These are phyloP conservation scores for Argopecten irradians DNA, from an alignment of 1,140 invertebrate genomes.

Conservation along the genomic window DNA sequence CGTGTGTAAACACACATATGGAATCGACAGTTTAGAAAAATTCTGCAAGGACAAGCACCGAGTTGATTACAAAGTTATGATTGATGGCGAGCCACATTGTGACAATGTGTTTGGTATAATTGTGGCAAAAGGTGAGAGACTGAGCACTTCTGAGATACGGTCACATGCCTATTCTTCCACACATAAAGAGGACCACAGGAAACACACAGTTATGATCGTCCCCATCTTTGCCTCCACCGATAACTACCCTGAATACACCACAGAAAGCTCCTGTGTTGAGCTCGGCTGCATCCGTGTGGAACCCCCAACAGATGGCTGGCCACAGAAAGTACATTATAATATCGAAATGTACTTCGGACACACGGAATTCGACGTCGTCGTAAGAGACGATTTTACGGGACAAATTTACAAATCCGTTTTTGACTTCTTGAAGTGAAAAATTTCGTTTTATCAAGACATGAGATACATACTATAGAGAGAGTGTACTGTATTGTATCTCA, in stretches of 20 bases:
- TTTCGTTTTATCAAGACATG: too few species aligned
- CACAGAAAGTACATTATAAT: neutral
- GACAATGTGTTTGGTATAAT: neutral
- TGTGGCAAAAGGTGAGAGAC: neutral
- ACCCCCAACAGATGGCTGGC: slow-evolving; percentile 26
- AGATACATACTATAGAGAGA: too few species aligned
- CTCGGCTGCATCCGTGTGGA: slow-evolving; percentile 6
- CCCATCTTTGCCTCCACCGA: neutral
- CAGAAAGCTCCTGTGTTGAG: neutral
- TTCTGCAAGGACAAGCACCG: neutral
- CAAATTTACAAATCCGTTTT: neutral
- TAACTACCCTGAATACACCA: neutral
- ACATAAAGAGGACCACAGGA: neutral
- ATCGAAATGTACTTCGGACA: slow-evolving; percentile 25
- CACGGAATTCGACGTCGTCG: slow-evolving; percentile 27
- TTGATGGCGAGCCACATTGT: neutral
- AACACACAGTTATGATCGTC: neutral
- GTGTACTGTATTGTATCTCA: too few species aligned
- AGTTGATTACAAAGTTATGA: neutral
- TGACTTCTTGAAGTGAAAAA: neutral
- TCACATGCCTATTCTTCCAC: neutral
- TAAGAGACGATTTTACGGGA: neutral
- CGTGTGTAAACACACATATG: slow-evolving; percentile 36
- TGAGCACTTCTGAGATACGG: neutral
- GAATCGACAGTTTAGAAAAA: neutral